Evolutionary conservation across 2,888 invertebrate genomes (phyloP).

Genomic region (Anoplius nigerrimus): DNA sequence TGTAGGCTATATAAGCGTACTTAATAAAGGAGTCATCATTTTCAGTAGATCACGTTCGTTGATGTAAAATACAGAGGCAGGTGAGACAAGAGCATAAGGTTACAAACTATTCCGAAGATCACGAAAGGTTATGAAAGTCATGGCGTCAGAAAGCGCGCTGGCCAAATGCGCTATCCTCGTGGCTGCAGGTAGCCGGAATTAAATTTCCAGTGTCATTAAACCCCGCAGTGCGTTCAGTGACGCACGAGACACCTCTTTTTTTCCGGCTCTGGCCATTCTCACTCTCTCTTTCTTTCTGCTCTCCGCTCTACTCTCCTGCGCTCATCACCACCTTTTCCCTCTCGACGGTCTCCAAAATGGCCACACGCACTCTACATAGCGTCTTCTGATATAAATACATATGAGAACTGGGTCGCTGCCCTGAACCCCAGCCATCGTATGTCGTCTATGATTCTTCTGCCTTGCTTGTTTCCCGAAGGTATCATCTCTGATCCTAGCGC

Average conservation of each 20-base stretch:
- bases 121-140: too few relatives aligned
- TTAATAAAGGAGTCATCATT: too few relatives aligned
- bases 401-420: slow-evolving; percentile 66
- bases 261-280: background rate
- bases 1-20: too few relatives aligned
- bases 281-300: background rate
- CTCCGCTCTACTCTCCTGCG: slow-evolving; percentile 20
- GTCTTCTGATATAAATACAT: slow-evolving; percentile 68
- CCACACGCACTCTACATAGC: slow-evolving; percentile 56
- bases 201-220: slow-evolving; percentile 58
- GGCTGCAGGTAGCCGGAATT: slow-evolving; percentile 40
- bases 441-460: slow-evolving; percentile 12
- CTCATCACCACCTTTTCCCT: slow-evolving; percentile 24
- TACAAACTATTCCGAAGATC: too few relatives aligned
- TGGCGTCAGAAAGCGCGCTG: background rate
- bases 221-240: slow-evolving; percentile 54
- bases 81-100: too few relatives aligned
- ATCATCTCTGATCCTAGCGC: slow-evolving; percentile 47
- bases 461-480: slow-evolving; percentile 47
- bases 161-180: background rate
- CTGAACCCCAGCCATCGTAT: slow-evolving; percentile 54
- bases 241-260: slow-evolving; percentile 57
- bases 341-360: slow-evolving; percentile 50
- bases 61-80: too few relatives aligned
- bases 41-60: too few relatives aligned